These are phyloP conservation scores for Leguminivora glycinivorella DNA, from an alignment of 1,140 invertebrate genomes.

Conservation along the genomic window DNA sequence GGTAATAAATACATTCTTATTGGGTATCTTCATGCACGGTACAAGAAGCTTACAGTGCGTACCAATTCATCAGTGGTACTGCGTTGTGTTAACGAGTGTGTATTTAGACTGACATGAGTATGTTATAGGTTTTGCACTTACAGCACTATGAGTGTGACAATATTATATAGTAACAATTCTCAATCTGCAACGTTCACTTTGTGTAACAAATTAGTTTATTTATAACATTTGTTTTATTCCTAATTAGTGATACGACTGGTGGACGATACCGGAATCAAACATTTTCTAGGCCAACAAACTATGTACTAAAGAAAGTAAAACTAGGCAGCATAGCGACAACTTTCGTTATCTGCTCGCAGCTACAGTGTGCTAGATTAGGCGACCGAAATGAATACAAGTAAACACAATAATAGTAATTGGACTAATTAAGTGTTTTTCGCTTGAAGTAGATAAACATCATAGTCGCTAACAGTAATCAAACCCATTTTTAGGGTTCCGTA, in stretches of 20 bases:
- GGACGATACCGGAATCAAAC: background rate
- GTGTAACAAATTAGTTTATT: background rate
- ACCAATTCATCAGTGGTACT: too few species aligned
- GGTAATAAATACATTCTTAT: slow-evolving; percentile 39
- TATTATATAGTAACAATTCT: too few species aligned
- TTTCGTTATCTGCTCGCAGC: background rate
- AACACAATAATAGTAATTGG: background rate
- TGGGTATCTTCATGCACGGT: too few species aligned
- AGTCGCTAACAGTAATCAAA: too few species aligned
- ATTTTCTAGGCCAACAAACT: background rate
- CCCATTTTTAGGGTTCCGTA: too few species aligned
- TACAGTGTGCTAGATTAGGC: background rate
- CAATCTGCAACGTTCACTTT: too few species aligned
- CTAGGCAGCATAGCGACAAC: background rate
- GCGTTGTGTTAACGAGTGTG: too few species aligned
- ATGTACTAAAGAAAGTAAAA: background rate
- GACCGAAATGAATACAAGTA: background rate
- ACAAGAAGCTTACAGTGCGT: too few species aligned
- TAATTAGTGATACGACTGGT: background rate
- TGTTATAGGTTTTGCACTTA: too few species aligned
- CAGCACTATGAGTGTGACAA: too few species aligned
- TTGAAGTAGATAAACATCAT: too few species aligned
- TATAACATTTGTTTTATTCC: slow-evolving; percentile 30
- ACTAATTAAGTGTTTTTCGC: background rate
- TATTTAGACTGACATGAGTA: too few species aligned